Conservation (phyloP, 2,797 vertebrate genomes). For the Rhincodon typus region DNA sequence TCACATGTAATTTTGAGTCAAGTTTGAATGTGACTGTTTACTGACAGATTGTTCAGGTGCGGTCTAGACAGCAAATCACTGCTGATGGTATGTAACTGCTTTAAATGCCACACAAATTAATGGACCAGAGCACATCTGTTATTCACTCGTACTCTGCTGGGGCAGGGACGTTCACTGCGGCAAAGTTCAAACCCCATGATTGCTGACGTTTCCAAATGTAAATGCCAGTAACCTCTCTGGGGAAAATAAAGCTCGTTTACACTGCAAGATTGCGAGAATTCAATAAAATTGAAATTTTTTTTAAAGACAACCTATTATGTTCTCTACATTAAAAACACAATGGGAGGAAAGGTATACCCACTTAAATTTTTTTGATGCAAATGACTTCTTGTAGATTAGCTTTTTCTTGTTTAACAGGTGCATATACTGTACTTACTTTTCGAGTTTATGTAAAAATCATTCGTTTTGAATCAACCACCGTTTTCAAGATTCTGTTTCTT, state of each 20-base stretch:
- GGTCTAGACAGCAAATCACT: background rate
- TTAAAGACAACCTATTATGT: background rate
- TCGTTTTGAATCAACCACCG: background rate
- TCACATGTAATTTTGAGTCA: background rate
- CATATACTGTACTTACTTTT: background rate
- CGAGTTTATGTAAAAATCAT: background rate
- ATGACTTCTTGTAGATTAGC: background rate
- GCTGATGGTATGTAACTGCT: background rate
- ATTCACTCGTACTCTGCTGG: background rate
- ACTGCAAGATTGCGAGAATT: conserved; percentile 14
- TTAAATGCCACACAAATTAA: conserved; percentile 28
- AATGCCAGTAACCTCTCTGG: conserved; percentile 16
- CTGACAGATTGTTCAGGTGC: background rate
- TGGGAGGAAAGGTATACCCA: background rate
- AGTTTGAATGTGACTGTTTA: background rate
- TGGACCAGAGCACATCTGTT: conserved; percentile 12
- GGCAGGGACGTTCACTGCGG: conserved; percentile 11
- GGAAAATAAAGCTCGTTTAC: conserved; percentile 25
- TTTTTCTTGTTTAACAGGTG: background rate
- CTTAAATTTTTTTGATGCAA: conserved; percentile 1
- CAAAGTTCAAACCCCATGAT: conserved; percentile 5
- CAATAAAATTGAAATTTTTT: background rate
- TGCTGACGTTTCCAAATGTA: conserved; percentile 27
- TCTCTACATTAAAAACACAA: background rate
- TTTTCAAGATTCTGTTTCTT: background rate